Evolutionary conservation across 2,888 invertebrate genomes (phyloP).

Genomic region (Crematogaster levior): DNA sequence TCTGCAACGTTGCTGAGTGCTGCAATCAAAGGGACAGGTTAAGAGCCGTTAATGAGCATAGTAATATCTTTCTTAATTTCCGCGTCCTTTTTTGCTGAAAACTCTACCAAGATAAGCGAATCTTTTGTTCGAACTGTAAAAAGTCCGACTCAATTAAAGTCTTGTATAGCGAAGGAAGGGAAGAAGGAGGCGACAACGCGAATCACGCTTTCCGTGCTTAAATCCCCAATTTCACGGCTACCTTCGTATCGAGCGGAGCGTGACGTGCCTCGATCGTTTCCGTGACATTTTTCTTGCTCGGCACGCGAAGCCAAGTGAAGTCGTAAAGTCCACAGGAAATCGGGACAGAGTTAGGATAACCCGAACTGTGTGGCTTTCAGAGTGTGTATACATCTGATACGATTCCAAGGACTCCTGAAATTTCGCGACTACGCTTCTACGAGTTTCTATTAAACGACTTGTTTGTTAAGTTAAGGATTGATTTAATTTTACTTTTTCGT

Average conservation of each 20-base stretch:
- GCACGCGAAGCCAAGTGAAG: slow-evolving; percentile 58
- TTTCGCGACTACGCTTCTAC: slow-evolving; percentile 2
- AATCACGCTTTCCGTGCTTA: slow-evolving; percentile 59
- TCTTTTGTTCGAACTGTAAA: slow-evolving; percentile 46
- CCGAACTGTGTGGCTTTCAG: slow-evolving; percentile 43
- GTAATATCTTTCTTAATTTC: slow-evolving; percentile 50
- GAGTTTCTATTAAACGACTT: slow-evolving; percentile 41
- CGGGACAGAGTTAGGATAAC: slow-evolving; percentile 53
- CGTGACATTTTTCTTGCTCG: slow-evolving; percentile 66
- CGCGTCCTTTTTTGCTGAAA: slow-evolving; percentile 33
- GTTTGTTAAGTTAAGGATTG: slow-evolving; percentile 17
- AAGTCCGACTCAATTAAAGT: slow-evolving; percentile 66
- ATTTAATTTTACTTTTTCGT: slow-evolving; percentile 28
- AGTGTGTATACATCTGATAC: slow-evolving; percentile 18
- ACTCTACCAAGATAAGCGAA: slow-evolving; percentile 19
- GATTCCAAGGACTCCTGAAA: slow-evolving; percentile 26
- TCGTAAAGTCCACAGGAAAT: slow-evolving; percentile 57
- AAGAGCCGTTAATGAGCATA: slow-evolving; percentile 34
- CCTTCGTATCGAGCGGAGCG: slow-evolving; percentile 64
- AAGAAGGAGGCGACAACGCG: slow-evolving; percentile 48
- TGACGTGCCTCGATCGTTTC: slow-evolving; percentile 64
- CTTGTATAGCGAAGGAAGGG: slow-evolving; percentile 34
- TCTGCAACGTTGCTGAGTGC: neutral
- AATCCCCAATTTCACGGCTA: slow-evolving; percentile 73
- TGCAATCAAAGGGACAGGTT: slow-evolving; percentile 2